phyloP scores from a whole-genome alignment of 2,888 invertebrate genomes.

The Seira musarum region DNA sequence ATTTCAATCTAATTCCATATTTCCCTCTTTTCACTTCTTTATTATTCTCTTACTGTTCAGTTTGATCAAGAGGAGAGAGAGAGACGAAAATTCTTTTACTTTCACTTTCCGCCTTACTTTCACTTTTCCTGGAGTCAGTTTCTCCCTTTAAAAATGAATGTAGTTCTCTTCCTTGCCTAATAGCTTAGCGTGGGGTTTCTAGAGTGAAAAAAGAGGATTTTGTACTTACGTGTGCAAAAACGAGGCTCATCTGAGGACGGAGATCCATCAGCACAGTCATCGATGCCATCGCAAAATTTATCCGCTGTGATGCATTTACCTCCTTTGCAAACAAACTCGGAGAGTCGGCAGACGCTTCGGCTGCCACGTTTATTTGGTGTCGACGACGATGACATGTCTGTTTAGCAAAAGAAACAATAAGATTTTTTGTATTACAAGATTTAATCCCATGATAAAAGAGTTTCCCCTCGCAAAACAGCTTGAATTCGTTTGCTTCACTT shows the following conservation, averaged over 20 bases:
- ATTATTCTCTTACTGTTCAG: too few relatives aligned
- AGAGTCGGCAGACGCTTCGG: conserved; percentile 78
- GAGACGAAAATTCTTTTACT: too few relatives aligned
- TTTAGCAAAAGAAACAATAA: not conserved
- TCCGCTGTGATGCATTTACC: conserved; percentile 83
- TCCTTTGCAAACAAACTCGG: conserved; percentile 81
- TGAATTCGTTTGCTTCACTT: too few relatives aligned
- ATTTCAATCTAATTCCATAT: too few relatives aligned
- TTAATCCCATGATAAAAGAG: too few relatives aligned
- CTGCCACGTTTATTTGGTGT: conserved; percentile 55
- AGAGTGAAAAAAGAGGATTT: not conserved
- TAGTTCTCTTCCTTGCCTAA: not conserved
- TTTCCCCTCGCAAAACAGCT: too few relatives aligned
- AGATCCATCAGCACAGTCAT: conserved; percentile 84
- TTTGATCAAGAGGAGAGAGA: too few relatives aligned
- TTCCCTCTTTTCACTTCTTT: too few relatives aligned
- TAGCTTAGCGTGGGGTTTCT: not conserved
- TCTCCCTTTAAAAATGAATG: too few relatives aligned
- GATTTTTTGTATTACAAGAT: too few relatives aligned
- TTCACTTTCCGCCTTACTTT: too few relatives aligned
- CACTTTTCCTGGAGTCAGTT: too few relatives aligned
- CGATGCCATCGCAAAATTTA: conserved; percentile 84
- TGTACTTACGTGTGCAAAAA: conserved; percentile 85
- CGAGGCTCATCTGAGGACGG: conserved; percentile 81
- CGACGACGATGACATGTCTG: conserved; percentile 50